phyloP scores from a whole-genome alignment of 2,113 vertebrate genomes.

The Pagrus major region DNA sequence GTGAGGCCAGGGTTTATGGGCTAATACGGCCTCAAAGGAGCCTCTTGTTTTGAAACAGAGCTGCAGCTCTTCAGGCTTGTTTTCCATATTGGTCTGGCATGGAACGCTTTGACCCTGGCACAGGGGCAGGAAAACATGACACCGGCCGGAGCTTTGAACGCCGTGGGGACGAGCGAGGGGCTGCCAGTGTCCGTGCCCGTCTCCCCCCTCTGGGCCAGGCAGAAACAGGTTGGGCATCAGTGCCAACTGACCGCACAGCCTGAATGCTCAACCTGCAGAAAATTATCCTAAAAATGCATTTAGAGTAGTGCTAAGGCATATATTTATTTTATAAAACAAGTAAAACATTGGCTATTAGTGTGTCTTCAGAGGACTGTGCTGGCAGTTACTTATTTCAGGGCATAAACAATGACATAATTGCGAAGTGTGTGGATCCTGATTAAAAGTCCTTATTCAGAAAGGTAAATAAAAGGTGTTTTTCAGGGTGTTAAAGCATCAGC shows the following conservation, averaged over 20 bases:
- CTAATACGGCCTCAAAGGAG: slow-evolving; percentile 76
- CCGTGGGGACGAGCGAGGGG: slow-evolving; percentile 56
- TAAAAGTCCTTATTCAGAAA: neutral
- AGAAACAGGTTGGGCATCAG: slow-evolving; percentile 48
- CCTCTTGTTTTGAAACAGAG: slow-evolving; percentile 79
- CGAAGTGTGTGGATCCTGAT: neutral
- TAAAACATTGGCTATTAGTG: neutral
- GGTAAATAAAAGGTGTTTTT: neutral
- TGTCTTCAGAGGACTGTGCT: neutral
- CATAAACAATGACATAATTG: neutral
- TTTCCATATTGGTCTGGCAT: slow-evolving; percentile 77
- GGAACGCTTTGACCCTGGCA: slow-evolving; percentile 79
- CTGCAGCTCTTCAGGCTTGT: slow-evolving; percentile 76
- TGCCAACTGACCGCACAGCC: slow-evolving; percentile 15
- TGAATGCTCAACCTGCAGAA: slow-evolving; percentile 42
- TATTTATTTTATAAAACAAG: neutral
- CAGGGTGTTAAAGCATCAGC: neutral
- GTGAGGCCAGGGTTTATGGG: slow-evolving; percentile 81
- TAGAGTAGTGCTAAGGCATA: neutral
- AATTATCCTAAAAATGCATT: neutral
- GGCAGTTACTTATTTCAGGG: neutral
- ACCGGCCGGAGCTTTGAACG: slow-evolving; percentile 67
- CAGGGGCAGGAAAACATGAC: slow-evolving; percentile 80
- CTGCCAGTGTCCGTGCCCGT: slow-evolving; percentile 27
- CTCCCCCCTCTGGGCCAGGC: neutral